These are phyloP conservation scores for Chrosomus eos DNA, from an alignment of 2,797 vertebrate genomes.

Conservation along the genomic window DNA sequence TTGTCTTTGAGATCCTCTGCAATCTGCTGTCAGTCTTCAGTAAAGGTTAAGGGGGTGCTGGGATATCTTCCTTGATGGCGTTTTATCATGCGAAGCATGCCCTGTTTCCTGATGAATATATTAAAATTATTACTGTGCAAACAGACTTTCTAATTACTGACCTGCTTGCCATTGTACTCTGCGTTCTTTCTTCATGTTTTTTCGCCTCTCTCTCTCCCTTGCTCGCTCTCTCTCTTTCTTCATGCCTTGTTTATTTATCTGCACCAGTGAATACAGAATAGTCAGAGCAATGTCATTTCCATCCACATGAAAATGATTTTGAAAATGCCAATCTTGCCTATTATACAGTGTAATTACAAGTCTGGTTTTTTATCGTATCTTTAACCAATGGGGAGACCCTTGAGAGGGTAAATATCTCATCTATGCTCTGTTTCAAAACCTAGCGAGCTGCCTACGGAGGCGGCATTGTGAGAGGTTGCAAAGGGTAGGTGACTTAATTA, in stretches of 20 bases:
- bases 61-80: constrained; percentile 85
- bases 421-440: constrained; percentile 32
- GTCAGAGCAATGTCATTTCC: constrained; percentile 86
- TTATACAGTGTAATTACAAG: constrained; percentile 85
- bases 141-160: constrained; percentile 92
- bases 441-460: constrained; percentile 2
- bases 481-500: constrained; percentile 9
- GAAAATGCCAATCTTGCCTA: constrained; percentile 86
- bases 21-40: constrained; percentile 76
- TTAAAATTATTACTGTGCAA: constrained; percentile 92
- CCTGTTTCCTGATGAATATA: constrained; percentile 89
- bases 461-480: not conserved
- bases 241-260: constrained; percentile 88
- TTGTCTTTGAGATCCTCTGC: constrained; percentile 73
- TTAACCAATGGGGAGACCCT: constrained; percentile 76
- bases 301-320: constrained; percentile 86
- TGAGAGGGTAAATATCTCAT: constrained; percentile 77
- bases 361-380: constrained; percentile 81
- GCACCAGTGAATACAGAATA: constrained; percentile 87
- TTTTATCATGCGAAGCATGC: constrained; percentile 85
- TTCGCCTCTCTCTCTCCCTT: constrained; percentile 52
- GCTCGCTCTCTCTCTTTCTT: constrained; percentile 68
- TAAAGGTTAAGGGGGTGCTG: constrained; percentile 81
- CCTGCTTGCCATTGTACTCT: constrained; percentile 89
- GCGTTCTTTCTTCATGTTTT: constrained; percentile 77